These are phyloP conservation scores for Numida meleagris DNA, from an alignment of 2,113 vertebrate genomes.

Conservation along the genomic window DNA sequence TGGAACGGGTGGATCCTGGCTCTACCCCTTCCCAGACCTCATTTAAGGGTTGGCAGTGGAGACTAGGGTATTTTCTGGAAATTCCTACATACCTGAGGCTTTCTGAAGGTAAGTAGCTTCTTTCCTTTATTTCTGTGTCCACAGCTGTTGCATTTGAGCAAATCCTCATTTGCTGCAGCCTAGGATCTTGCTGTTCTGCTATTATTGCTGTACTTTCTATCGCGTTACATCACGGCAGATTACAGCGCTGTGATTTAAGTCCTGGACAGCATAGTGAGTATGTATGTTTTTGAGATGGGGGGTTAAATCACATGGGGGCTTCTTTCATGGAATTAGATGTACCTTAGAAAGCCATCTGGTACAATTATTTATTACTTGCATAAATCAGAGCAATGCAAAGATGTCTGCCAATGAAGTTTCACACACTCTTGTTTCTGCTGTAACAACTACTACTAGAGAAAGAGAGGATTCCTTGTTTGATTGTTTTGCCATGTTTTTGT, in stretches of 20 bases:
- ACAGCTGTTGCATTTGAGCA: no score
- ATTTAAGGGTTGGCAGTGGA: no score
- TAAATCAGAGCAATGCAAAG: neutral
- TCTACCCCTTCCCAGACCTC: no score
- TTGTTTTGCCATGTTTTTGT: neutral
- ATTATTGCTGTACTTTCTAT: no score
- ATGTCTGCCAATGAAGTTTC: neutral
- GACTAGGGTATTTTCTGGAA: no score
- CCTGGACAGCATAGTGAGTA: neutral
- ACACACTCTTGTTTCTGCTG: neutral
- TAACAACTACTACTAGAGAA: neutral
- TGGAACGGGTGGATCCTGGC: no score
- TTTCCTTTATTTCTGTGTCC: no score
- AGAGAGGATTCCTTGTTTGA: neutral
- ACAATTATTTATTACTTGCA: neutral
- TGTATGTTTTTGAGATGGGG: neutral
- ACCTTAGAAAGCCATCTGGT: neutral
- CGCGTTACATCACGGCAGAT: neutral
- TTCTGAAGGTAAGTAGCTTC: no score
- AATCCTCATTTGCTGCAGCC: no score
- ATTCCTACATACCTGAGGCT: no score
- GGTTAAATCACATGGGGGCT: neutral
- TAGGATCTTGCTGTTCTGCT: no score
- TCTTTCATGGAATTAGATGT: neutral
- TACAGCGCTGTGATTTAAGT: slow-evolving; percentile 16